Evolutionary conservation across 2,797 vertebrate species (phyloP).

Genomic region (Xerus rutilus): DNA sequence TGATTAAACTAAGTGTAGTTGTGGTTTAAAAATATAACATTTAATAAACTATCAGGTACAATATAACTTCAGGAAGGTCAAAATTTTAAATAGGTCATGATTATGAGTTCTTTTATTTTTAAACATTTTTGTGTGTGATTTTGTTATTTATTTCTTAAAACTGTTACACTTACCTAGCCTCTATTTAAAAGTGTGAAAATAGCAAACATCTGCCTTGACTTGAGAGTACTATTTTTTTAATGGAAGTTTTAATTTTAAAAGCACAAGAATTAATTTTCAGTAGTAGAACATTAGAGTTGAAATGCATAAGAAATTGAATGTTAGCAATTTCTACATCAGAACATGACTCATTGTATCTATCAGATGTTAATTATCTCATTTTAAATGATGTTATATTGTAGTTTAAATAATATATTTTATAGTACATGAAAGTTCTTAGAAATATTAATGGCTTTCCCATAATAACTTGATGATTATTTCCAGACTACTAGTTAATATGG

Average conservation of each 20-base stretch:
- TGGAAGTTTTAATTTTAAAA: constrained; percentile 36
- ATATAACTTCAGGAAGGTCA: background rate
- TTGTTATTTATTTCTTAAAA: constrained; percentile 25
- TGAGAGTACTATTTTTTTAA: constrained; percentile 20
- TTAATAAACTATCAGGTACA: background rate
- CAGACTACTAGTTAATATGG: background rate
- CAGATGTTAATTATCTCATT: constrained; percentile 20
- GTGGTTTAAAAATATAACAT: constrained; percentile 22
- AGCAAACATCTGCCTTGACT: background rate
- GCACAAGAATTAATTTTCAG: background rate
- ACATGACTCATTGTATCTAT: background rate
- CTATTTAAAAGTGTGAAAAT: constrained; percentile 23
- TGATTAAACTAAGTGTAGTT: background rate
- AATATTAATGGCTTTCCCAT: background rate
- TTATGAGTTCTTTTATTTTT: constrained; percentile 42
- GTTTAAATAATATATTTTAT: constrained; percentile 52
- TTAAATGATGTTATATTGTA: background rate
- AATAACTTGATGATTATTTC: constrained; percentile 37
- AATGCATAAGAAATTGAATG: constrained; percentile 3
- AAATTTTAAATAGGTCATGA: constrained; percentile 21
- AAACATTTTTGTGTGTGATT: background rate
- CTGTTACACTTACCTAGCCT: background rate
- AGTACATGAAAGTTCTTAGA: constrained; percentile 2
- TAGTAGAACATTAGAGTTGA: background rate
- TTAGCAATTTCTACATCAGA: background rate